Evolutionary conservation across 1,140 invertebrate genomes (phyloP).

Genomic region (Ladona fulva): DNA sequence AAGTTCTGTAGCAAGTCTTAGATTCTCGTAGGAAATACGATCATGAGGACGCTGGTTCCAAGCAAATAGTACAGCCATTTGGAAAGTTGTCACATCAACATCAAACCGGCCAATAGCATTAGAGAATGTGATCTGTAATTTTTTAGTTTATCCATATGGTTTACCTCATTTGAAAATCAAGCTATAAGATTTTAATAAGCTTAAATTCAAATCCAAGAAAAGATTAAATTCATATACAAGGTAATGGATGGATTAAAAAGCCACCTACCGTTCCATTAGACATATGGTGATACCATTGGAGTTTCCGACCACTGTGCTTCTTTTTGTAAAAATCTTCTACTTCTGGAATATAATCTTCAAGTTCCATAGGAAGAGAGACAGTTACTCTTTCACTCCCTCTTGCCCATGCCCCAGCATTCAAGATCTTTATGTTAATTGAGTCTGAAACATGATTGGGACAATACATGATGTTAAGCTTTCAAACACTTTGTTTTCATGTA

Average conservation of each 20-base stretch:
- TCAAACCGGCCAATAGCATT: slow-evolving; percentile 93
- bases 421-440: slow-evolving; percentile 63
- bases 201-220: neutral
- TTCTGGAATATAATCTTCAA: slow-evolving; percentile 98
- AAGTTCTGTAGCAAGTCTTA: slow-evolving; percentile 90
- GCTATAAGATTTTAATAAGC: neutral
- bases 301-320: slow-evolving; percentile 95
- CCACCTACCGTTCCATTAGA: slow-evolving; percentile 81
- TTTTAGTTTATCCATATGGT: neutral
- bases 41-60: slow-evolving; percentile 95
- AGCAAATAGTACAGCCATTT: slow-evolving; percentile 98
- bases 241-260: neutral
- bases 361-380: slow-evolving; percentile 89
- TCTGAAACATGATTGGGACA: slow-evolving; percentile 26
- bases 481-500: no score
- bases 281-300: slow-evolving; percentile 99
- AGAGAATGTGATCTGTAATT: slow-evolving; percentile 77
- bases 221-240: neutral
- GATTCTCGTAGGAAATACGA: slow-evolving; percentile 89
- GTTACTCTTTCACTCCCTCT: slow-evolving; percentile 86
- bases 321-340: slow-evolving; percentile 91
- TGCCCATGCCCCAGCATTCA: slow-evolving; percentile 98
- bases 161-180: neutral
- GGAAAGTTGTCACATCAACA: slow-evolving; percentile 97
- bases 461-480: slow-evolving; percentile 11